A percentile compares a stretch with the other conserved stretches of the same genome.
Evolutionary conservation across 2,113 vertebrate genomes (phyloP).

Genomic region (Xiphorhynchus elegans): DNA sequence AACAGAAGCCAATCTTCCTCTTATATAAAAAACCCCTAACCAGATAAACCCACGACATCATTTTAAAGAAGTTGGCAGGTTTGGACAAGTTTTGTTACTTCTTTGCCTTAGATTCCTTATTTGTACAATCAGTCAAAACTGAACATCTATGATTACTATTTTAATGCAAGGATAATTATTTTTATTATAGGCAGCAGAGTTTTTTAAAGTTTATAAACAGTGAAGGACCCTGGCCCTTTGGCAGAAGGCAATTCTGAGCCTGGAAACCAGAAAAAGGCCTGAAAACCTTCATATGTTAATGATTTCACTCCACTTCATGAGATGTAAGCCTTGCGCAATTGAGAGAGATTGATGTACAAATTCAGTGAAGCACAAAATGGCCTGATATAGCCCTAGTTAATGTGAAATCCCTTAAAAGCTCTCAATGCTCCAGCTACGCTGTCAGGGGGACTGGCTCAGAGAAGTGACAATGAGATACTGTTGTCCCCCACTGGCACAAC

Average conservation of each 20-base stretch:
- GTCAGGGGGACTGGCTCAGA: not conserved
- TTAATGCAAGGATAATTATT: not conserved
- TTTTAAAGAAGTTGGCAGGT: not conserved
- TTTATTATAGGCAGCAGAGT: not conserved
- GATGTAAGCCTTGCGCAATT: not conserved
- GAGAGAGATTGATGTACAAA: conserved; percentile 41
- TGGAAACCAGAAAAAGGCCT: not conserved
- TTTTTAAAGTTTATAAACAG: not conserved
- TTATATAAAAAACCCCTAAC: no score
- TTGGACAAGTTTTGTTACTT: not conserved
- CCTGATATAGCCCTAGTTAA: not conserved
- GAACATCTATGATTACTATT: not conserved
- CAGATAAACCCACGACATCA: no score
- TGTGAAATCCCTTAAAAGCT: conserved; percentile 41
- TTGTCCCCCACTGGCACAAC: not conserved
- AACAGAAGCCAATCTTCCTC: no score
- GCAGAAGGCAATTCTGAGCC: not conserved
- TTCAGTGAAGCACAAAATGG: conserved; percentile 45
- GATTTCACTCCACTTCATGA: not conserved
- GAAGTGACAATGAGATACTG: not conserved
- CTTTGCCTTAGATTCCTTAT: not conserved
- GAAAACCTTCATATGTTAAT: not conserved
- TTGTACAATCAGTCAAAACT: not conserved
- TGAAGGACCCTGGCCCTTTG: not conserved
- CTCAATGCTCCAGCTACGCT: not conserved